Evolutionary conservation across 2,888 invertebrate genomes (phyloP).

Genomic region (Octodonta nipae): DNA sequence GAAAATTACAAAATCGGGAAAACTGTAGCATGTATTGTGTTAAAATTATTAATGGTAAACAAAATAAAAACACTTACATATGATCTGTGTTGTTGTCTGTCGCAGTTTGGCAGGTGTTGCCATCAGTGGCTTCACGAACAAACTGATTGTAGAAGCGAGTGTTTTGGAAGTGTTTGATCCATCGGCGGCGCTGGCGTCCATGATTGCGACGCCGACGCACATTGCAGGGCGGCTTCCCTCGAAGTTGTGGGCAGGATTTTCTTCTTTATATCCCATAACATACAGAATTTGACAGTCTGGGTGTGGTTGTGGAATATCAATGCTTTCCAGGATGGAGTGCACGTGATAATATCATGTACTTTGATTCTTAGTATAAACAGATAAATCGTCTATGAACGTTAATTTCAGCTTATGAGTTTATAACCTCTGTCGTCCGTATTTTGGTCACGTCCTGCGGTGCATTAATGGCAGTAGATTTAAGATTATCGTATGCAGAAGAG

Average conservation of each 20-base stretch:
- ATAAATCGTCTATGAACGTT: constrained; percentile 17
- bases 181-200: constrained; percentile 30
- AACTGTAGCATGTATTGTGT: too few species aligned
- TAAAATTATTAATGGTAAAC: too few species aligned
- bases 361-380: constrained; percentile 20
- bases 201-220: constrained; percentile 35
- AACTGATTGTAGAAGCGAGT: constrained; percentile 23
- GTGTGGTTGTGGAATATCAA: constrained; percentile 44
- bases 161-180: constrained; percentile 22
- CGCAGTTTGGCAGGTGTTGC: constrained; percentile 12
- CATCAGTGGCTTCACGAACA: constrained; percentile 14
- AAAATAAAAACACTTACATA: too few species aligned
- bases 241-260: constrained; percentile 37
- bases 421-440: too few species aligned
- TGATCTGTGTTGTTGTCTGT: constrained; percentile 3
- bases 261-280: constrained; percentile 40
- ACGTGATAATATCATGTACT: constrained; percentile 23
- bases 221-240: constrained; percentile 33
- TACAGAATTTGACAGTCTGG: constrained; percentile 41
- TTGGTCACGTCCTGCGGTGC: too few species aligned
- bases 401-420: too few species aligned
- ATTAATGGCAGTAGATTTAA: too few species aligned
- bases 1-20: too few species aligned
- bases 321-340: constrained; percentile 21
- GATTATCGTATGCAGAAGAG: constrained; percentile 26